These are phyloP conservation scores for Aegotheles bennettii DNA, from an alignment of 2,113 vertebrate genomes.

Conservation along the genomic window DNA sequence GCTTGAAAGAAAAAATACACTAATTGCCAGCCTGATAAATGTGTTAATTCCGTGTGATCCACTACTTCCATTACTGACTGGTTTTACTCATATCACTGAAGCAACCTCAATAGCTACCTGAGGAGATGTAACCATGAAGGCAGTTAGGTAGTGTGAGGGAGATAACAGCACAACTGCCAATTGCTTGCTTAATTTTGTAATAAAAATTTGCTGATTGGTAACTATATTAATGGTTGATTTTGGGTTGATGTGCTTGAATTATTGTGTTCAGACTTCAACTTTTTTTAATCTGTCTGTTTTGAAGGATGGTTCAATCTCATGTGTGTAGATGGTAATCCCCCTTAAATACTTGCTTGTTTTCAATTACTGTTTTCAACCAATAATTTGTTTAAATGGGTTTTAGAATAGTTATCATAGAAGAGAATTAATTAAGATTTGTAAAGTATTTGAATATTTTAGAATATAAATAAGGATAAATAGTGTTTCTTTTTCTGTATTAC, in stretches of 20 bases:
- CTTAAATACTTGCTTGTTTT: background rate
- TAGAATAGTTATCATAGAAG: background rate
- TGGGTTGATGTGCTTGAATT: background rate
- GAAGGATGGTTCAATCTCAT: background rate
- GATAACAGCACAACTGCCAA: background rate
- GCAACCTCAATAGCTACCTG: background rate
- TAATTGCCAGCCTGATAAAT: background rate
- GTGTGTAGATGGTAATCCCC: background rate
- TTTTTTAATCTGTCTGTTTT: background rate
- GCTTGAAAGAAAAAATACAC: background rate
- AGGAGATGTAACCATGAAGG: background rate
- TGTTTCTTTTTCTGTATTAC: background rate
- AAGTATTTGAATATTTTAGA: background rate
- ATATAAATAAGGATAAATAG: background rate
- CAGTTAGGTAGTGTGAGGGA: background rate
- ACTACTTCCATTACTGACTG: background rate
- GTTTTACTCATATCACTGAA: background rate
- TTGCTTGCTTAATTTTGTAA: background rate
- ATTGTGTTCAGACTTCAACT: background rate
- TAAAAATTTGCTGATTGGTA: background rate
- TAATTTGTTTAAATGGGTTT: background rate
- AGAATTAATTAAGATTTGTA: background rate
- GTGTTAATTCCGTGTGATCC: background rate
- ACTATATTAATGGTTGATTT: background rate
- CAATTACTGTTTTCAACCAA: background rate